Percentiles rank a stretch among this genome's conserved stretches.
These are phyloP conservation scores for Genyomyrus donnyi DNA, from an alignment of 2,113 vertebrate genomes.

Conservation along the genomic window DNA sequence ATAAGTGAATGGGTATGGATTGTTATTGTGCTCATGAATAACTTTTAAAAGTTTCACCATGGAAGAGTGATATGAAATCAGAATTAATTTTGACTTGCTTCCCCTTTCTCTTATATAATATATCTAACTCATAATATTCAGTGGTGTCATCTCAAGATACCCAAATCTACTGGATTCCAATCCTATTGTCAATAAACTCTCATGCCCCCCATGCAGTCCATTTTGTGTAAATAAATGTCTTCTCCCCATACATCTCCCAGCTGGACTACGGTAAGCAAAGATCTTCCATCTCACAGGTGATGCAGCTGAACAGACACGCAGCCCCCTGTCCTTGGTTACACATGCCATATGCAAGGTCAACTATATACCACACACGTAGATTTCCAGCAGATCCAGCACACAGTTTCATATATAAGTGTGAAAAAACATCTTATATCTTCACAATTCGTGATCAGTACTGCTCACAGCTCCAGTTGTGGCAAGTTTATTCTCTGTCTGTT, in stretches of 20 bases:
- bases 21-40: not conserved
- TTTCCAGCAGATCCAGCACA: not conserved
- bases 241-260: not conserved
- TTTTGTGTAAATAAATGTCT: not conserved
- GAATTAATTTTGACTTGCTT: not conserved
- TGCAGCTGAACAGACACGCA: not conserved
- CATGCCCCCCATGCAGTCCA: not conserved
- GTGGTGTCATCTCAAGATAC: not conserved
- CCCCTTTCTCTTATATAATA: not conserved
- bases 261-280: not conserved
- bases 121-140: not conserved
- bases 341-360: not conserved
- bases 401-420: not conserved
- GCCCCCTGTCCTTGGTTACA: not conserved
- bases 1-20: not conserved
- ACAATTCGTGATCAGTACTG: not conserved
- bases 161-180: not conserved
- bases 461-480: not conserved
- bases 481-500: not conserved
- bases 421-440: not conserved
- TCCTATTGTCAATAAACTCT: not conserved
- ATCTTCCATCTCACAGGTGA: not conserved
- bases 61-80: not conserved
- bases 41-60: not conserved
- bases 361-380: not conserved